Percentiles rank a stretch among this genome's conserved stretches.
Evolutionary conservation across 1,140 invertebrate genomes (phyloP).

Genomic region (Drosophila rhopaloa): DNA sequence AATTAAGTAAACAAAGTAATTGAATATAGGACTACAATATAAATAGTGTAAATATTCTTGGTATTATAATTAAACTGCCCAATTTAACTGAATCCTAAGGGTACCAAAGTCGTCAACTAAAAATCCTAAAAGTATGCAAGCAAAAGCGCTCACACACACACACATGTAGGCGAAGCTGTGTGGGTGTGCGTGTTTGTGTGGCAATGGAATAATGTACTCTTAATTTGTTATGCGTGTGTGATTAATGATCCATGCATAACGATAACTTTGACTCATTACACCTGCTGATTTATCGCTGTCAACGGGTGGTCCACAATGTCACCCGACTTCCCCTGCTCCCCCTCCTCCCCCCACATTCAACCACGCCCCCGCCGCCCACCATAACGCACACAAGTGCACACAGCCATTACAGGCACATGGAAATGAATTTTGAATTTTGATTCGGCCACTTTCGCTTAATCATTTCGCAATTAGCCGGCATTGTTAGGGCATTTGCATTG

Average conservation of each 20-base stretch:
- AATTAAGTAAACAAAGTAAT: not conserved
- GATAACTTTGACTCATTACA: slow-evolving; percentile 76
- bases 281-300: slow-evolving; percentile 75
- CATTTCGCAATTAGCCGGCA: slow-evolving; percentile 66
- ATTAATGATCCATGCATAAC: slow-evolving; percentile 72
- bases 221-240: slow-evolving; percentile 73
- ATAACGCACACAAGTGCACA: not conserved
- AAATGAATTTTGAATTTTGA: slow-evolving; percentile 52
- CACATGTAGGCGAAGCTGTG: not conserved
- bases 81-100: not conserved
- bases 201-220: slow-evolving; percentile 77
- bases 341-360: not conserved
- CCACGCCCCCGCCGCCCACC: not conserved
- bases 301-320: slow-evolving; percentile 55
- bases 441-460: slow-evolving; percentile 64
- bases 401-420: slow-evolving; percentile 12
- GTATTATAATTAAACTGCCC: too few species aligned
- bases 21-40: not conserved
- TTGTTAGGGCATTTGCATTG: slow-evolving; percentile 36
- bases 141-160: slow-evolving; percentile 1
- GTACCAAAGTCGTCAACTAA: slow-evolving; percentile 1
- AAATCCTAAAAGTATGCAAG: slow-evolving; percentile 40
- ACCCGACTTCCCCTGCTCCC: not conserved
- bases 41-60: too few species aligned
- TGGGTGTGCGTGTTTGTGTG: slow-evolving; percentile 25